Percentiles rank a stretch among this genome's conserved stretches.
Conservation (phyloP, 2,888 invertebrate species). For the Melikaiella ostensackeni region DNA sequence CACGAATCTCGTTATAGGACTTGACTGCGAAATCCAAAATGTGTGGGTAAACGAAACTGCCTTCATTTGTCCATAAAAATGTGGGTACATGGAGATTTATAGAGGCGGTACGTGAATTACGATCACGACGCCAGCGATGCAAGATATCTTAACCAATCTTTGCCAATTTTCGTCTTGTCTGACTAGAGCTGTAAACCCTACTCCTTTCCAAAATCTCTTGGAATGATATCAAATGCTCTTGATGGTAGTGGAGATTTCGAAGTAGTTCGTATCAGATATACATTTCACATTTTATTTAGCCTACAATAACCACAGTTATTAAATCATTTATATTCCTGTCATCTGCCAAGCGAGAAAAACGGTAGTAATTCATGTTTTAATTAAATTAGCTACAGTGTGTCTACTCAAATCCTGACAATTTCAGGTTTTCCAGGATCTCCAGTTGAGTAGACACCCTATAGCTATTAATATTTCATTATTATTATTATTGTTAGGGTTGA, state of each 20-base stretch:
- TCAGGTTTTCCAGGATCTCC: too few relatives aligned
- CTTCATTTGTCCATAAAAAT: conserved; percentile 11
- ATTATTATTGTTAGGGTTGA: too few relatives aligned
- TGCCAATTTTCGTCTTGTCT: conserved; percentile 18
- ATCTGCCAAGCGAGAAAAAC: too few relatives aligned
- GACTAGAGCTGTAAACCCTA: conserved; percentile 10
- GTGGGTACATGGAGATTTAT: conserved; percentile 32
- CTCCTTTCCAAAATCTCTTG: conserved; percentile 3
- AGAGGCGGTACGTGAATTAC: conserved; percentile 31
- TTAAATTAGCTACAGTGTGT: too few relatives aligned
- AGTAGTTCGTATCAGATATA: neutral
- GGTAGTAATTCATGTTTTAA: too few relatives aligned
- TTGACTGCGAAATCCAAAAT: conserved; percentile 9
- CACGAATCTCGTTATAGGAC: conserved; percentile 16
- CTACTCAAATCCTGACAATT: too few relatives aligned
- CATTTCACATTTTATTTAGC: neutral
- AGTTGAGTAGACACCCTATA: too few relatives aligned
- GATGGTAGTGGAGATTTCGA: neutral
- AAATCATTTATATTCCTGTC: too few relatives aligned
- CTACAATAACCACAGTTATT: too few relatives aligned
- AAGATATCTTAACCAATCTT: conserved; percentile 8
- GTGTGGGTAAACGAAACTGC: conserved; percentile 13
- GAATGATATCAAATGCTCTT: conserved; percentile 17
- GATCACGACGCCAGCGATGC: conserved; percentile 30
- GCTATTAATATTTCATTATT: too few relatives aligned